These are phyloP conservation scores for Odontocolon sp. DNA, from an alignment of 2,888 invertebrate genomes.

Conservation along the genomic window DNA sequence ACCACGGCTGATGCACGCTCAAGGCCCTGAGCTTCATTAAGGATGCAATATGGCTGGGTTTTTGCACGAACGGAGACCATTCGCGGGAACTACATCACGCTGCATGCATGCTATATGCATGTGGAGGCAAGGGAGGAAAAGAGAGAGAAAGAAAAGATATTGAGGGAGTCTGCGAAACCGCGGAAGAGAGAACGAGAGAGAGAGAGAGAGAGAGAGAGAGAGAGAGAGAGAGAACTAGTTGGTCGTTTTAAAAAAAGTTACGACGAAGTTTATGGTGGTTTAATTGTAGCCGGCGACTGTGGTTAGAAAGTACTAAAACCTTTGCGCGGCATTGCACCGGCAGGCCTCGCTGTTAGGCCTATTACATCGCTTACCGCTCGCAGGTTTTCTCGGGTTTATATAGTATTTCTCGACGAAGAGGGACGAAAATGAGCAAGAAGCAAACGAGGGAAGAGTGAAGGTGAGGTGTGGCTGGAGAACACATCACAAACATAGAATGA, in stretches of 20 bases:
- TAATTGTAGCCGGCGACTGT: slow-evolving; percentile 79
- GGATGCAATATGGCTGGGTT: slow-evolving; percentile 72
- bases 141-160: neutral
- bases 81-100: slow-evolving; percentile 1
- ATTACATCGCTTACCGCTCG: slow-evolving; percentile 52
- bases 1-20: slow-evolving; percentile 62
- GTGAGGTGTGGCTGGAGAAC: neutral
- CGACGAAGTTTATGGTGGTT: slow-evolving; percentile 78
- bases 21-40: slow-evolving; percentile 71
- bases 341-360: slow-evolving; percentile 30
- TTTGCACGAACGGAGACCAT: slow-evolving; percentile 61
- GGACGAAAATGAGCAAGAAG: slow-evolving; percentile 33
- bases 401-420: slow-evolving; percentile 40
- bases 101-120: slow-evolving; percentile 13
- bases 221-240: slow-evolving; percentile 45
- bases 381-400: slow-evolving; percentile 42
- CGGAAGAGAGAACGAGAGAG: slow-evolving; percentile 6
- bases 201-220: slow-evolving; percentile 16
- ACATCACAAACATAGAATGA: too few relatives aligned
- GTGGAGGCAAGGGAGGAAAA: slow-evolving; percentile 6
- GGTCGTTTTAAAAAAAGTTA: slow-evolving; percentile 76
- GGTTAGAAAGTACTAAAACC: slow-evolving; percentile 79
- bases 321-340: slow-evolving; percentile 61
- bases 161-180: neutral
- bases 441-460: slow-evolving; percentile 13